Base-by-base conservation (phyloP, 2,888 invertebrate species). In the Zelleria hepariella region DNA sequence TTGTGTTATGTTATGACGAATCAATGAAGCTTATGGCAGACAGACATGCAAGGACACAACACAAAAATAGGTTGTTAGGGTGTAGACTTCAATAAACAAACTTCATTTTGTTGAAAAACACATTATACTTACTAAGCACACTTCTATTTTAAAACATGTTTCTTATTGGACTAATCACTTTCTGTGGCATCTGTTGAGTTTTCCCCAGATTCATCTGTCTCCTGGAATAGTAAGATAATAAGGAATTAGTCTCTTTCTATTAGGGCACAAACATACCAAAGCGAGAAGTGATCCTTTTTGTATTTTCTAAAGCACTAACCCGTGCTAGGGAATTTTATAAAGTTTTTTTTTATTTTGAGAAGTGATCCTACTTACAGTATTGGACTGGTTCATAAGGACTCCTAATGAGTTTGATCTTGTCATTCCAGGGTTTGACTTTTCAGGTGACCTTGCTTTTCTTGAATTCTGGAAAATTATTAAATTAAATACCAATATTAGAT, bases 181-280 rank as follows among this genome's bases (percentile, higher is more conserved):
- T 86, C 87, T 1, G 81, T 78, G 59, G 83, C 85, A 63, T 84
- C 85, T 5, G 81, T 73, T 10, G 77, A 78, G 51, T 75, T 71
- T 42, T 82, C 85, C 49, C 76, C 83, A 47, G 82, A 75, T 58
- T 75, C 79, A 56, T 82, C 86, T 1, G 84, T 78, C 54, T 77
- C 84, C 86, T 86, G 2, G 68, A 69, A 61, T 64, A 62, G 32
- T 42, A 21, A 26, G 26, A 25, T 21, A 2, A 2, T 20, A 61
- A 48, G 0, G 51, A n/a, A 58, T 10, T 48, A 8, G 8, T 49
- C 25, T 47, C 49, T 21, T 57, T 55, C 49, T 20, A 53, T 10
- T 54, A 25, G n/a, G n/a, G 15, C 25, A 54, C 2, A 24, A 54
- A 54, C n/a, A n/a, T 53, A 2, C 4, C 1, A 56, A 48, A 27